Evolutionary conservation across 2,113 vertebrate species (phyloP), one percentile per base, ranked within the genome.

Genomic region (Indicator maculatus): DNA sequence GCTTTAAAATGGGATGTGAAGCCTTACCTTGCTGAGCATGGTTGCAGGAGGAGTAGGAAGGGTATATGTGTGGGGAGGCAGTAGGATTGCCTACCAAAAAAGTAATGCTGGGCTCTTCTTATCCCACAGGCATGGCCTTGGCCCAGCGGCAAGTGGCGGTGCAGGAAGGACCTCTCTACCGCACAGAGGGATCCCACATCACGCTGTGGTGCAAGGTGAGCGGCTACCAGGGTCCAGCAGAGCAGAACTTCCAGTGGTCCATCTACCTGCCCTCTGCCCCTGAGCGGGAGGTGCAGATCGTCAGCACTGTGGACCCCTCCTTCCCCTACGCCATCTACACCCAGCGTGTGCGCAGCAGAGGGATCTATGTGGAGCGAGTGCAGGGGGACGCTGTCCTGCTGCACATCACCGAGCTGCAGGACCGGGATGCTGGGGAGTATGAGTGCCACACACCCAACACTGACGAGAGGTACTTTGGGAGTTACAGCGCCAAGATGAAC

Each of bases 181-280:
- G 99, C 83, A 98, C 98, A 0, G 98, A 99, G 93, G 98, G 99
- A 31, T 99, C 99, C 85, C 98, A 99, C 31, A 56, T 99, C 96
- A 99, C 98, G 50, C 98, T 99, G 97, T 99, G 98, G 99, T 99
- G 99, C 97, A 99, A 99, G 17, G 99, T 99, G 95, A 99, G 97
- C 24, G 98, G 98, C 61, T 96, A 99, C 74, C 31, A 45, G 71
- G 93, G 87, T 18, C 45, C 86, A 0, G 2, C 41, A 0, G 55
- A 33, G 21, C 98, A 98, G 91, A 69, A 98, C 86, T 99, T 99
- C 78, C 99, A 99, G 96, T 99, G 99, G 99, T 99, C 99, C 95
- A 98, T 99, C 96, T 99, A 99, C 96, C 97, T 98, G 85, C 97
- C 98, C 9, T 98, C 98, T 0, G 97, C 95, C 12, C 98, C 98